Conservation (phyloP, 2,888 invertebrate genomes). For the Erannis defoliaria region DNA sequence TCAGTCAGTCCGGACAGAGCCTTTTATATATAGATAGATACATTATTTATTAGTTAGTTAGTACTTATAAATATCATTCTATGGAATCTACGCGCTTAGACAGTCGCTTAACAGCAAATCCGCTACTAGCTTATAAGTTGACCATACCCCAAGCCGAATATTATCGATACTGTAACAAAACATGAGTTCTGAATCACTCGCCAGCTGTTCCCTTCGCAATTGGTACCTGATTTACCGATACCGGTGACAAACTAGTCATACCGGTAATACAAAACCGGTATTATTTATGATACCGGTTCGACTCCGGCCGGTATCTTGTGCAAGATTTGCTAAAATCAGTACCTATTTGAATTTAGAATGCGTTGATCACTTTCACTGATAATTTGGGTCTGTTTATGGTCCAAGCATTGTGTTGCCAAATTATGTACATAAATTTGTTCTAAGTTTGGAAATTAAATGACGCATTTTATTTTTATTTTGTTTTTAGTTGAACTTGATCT, state of each 20-base stretch:
- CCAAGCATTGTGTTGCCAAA: not conserved
- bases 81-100: too few species aligned
- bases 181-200: constrained; percentile 37
- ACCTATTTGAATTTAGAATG: constrained; percentile 26
- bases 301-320: constrained; percentile 24
- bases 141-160: constrained; percentile 17
- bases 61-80: too few species aligned
- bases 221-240: constrained; percentile 32
- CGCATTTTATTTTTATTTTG: too few species aligned
- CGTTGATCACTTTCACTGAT: constrained; percentile 32
- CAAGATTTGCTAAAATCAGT: constrained; percentile 37
- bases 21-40: too few species aligned
- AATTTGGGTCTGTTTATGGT: constrained; percentile 15
- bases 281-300: constrained; percentile 3
- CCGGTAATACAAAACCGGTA: constrained; percentile 35
- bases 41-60: too few species aligned
- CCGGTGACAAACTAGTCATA: constrained; percentile 26
- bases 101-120: too few species aligned
- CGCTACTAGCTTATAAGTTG: constrained; percentile 11
- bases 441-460: not conserved
- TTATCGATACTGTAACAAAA: constrained; percentile 32
- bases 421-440: not conserved
- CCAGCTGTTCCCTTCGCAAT: constrained; percentile 43
- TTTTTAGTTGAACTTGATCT: too few species aligned
- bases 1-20: too few species aligned